Percentiles rank a stretch among this genome's conserved stretches.
Evolutionary conservation across 1,140 invertebrate species (phyloP).

Genomic region (Atta texana): DNA sequence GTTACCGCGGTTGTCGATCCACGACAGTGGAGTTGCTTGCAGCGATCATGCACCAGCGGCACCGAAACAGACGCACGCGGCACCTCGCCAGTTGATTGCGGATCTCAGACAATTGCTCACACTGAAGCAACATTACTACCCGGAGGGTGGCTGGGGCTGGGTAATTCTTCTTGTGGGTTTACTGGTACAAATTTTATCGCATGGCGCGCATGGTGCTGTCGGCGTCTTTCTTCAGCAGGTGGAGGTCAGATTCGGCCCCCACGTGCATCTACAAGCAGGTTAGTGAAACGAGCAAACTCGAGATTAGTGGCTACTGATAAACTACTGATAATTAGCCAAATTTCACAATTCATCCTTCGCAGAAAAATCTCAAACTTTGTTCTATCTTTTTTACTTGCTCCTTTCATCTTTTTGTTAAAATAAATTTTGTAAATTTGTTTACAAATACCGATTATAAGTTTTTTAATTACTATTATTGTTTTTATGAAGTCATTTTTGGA

Average conservation of each 20-base stretch:
- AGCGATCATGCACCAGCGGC: constrained; percentile 74
- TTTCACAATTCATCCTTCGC: neutral
- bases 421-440: neutral
- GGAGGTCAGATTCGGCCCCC: constrained; percentile 85
- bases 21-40: constrained; percentile 79
- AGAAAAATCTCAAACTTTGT: neutral
- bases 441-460: neutral
- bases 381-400: neutral
- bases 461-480: neutral
- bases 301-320: neutral
- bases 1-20: constrained; percentile 79
- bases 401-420: neutral
- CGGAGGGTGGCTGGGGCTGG: constrained; percentile 92
- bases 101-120: constrained; percentile 88
- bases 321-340: neutral
- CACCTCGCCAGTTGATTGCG: constrained; percentile 81
- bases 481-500: neutral
- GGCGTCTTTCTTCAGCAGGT: constrained; percentile 87
- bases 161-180: constrained; percentile 88
- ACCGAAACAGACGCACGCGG: constrained; percentile 77
- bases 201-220: constrained; percentile 88
- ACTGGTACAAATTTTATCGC: constrained; percentile 88
- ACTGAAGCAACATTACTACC: constrained; percentile 91
- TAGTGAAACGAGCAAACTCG: constrained; percentile 61
- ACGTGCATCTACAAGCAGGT: constrained; percentile 86